Evolutionary conservation across 2,888 invertebrate species (phyloP).

Genomic region (Chesias legatella): DNA sequence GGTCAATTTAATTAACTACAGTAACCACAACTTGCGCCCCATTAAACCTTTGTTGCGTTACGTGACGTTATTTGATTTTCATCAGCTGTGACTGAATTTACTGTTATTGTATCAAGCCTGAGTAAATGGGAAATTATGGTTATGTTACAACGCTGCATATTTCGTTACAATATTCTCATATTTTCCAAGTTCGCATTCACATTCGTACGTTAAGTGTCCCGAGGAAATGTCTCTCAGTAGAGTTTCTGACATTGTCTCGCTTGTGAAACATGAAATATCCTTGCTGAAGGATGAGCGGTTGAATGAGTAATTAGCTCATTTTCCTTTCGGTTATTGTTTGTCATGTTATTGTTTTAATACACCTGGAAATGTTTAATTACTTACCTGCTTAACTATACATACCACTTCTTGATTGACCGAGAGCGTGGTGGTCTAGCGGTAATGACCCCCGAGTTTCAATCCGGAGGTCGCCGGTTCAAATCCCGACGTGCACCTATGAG

Average conservation of each 20-base stretch:
- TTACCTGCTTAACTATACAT: too few species aligned
- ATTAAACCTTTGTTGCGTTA: constrained; percentile 59
- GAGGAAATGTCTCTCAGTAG: constrained; percentile 1
- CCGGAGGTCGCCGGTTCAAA: too few species aligned
- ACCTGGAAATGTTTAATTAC: too few species aligned
- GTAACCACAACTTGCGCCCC: constrained; percentile 61
- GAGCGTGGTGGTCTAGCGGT: too few species aligned
- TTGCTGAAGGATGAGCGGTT: constrained; percentile 10
- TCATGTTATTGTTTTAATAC: too few species aligned
- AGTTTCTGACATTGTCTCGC: constrained; percentile 5
- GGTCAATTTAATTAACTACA: constrained; percentile 72
- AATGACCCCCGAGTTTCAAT: too few species aligned
- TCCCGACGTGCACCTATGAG: too few species aligned
- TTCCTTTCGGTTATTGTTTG: constrained; percentile 7
- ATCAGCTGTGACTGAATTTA: constrained; percentile 40
- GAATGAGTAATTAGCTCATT: constrained; percentile 18
- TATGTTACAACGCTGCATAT: constrained; percentile 6
- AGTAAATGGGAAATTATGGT: constrained; percentile 6
- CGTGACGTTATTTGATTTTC: constrained; percentile 52
- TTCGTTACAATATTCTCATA: too few species aligned
- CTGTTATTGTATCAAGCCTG: constrained; percentile 27
- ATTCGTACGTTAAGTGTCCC: constrained; percentile 1
- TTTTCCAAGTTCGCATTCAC: constrained; percentile 3
- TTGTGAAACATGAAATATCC: constrained; percentile 7
- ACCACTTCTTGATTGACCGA: too few species aligned